Percentiles rank a stretch among this genome's conserved stretches.
phyloP scores from a whole-genome alignment of 2,888 invertebrate species.

The Calameuta pallipes region DNA sequence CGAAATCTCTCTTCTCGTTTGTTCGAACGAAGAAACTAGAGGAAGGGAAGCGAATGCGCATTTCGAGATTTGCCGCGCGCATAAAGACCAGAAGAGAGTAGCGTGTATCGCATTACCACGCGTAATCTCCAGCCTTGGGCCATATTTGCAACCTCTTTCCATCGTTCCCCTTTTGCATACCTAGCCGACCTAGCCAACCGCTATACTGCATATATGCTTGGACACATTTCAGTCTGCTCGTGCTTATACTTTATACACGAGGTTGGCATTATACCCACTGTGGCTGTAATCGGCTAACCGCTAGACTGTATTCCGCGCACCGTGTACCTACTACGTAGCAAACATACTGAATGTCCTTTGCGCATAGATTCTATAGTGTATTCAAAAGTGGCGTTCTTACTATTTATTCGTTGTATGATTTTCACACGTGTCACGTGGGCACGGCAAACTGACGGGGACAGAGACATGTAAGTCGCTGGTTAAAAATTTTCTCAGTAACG shows the following conservation, averaged over 20 bases:
- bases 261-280: slow-evolving; percentile 32
- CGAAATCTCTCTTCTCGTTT: background rate
- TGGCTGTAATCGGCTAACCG: slow-evolving; percentile 35
- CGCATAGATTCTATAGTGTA: background rate
- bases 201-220: background rate
- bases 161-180: background rate
- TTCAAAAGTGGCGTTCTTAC: background rate
- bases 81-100: slow-evolving; percentile 7
- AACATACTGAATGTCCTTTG: background rate
- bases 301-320: slow-evolving; percentile 14
- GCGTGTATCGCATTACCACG: slow-evolving; percentile 44
- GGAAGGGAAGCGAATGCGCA: background rate
- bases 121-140: slow-evolving; percentile 54
- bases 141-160: slow-evolving; percentile 49
- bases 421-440: background rate
- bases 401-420: background rate
- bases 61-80: background rate
- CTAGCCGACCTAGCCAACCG: background rate
- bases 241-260: slow-evolving; percentile 4
- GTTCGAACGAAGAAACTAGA: background rate
- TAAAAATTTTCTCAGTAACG: background rate
- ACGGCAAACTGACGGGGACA: background rate
- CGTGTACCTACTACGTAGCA: background rate
- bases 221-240: background rate
- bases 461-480: background rate